Evolutionary conservation across 2,113 vertebrate species (phyloP).

Genomic region (Nycticebus coucang): DNA sequence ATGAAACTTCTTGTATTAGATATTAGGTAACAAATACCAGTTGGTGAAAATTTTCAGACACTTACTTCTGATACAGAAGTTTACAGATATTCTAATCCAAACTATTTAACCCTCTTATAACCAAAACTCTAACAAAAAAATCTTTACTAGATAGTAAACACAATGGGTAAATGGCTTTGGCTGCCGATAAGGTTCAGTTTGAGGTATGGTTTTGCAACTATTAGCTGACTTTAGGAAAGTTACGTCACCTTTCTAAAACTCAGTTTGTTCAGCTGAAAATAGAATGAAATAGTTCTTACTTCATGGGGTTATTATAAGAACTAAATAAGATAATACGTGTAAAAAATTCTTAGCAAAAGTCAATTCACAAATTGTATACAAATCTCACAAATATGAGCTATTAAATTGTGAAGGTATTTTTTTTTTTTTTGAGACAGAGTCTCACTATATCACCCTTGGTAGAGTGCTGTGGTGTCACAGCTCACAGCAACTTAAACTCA

Average conservation of each 20-base stretch:
- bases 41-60: not conserved
- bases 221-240: not conserved
- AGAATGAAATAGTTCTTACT: not conserved
- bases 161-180: not conserved
- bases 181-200: not conserved
- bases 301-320: not conserved
- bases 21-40: not conserved
- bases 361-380: not conserved
- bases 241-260: not conserved
- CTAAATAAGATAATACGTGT: not conserved
- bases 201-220: not conserved
- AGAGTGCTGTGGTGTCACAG: no score
- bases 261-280: not conserved
- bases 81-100: conserved; percentile 1
- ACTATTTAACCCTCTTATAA: not conserved
- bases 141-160: not conserved
- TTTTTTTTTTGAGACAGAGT: no score
- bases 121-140: not conserved
- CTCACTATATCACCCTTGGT: no score
- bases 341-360: not conserved
- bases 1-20: not conserved
- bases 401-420: not conserved
- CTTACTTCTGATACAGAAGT: not conserved
- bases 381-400: not conserved
- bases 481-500: no score